A percentile compares a stretch with the other conserved stretches of the same genome.
phyloP scores from a whole-genome alignment of 2,113 vertebrate genomes.

The Chaetodon trifascialis region DNA sequence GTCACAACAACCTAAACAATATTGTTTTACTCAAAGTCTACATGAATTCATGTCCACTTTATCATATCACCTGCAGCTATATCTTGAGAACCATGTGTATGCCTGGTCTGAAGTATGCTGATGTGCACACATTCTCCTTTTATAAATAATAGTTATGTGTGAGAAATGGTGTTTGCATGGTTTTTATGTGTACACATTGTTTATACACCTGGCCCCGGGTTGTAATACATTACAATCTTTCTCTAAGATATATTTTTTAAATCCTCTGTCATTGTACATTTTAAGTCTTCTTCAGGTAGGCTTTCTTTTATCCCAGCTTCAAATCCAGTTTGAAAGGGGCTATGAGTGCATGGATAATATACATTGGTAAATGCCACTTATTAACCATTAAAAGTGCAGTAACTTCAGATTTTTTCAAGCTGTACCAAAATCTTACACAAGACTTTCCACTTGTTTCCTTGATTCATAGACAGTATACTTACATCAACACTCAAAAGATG shows the following conservation, averaged over 20 bases:
- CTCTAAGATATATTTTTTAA: not conserved
- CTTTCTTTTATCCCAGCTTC: not conserved
- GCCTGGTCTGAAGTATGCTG: not conserved
- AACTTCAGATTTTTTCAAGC: not conserved
- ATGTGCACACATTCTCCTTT: not conserved
- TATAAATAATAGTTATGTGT: not conserved
- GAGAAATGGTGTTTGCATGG: not conserved
- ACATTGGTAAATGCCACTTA: not conserved
- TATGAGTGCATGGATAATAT: constrained; percentile 3
- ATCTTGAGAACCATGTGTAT: not conserved
- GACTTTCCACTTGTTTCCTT: not conserved
- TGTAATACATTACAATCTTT: not conserved
- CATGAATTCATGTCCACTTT: not conserved
- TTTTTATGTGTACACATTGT: not conserved
- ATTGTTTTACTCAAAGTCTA: not conserved
- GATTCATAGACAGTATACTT: constrained; percentile 1
- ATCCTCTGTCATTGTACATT: not conserved
- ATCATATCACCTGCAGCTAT: not conserved
- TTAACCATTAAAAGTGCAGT: constrained; percentile 4
- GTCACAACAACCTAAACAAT: not conserved
- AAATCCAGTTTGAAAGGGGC: constrained; percentile 11
- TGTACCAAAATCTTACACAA: constrained; percentile 8
- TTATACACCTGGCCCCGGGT: not conserved
- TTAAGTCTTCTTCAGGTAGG: not conserved
- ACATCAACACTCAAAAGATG: constrained; percentile 14